Evolutionary conservation across 2,113 vertebrate species (phyloP), one percentile per base, ranked within the genome.

Genomic region (Siniperca knerii): DNA sequence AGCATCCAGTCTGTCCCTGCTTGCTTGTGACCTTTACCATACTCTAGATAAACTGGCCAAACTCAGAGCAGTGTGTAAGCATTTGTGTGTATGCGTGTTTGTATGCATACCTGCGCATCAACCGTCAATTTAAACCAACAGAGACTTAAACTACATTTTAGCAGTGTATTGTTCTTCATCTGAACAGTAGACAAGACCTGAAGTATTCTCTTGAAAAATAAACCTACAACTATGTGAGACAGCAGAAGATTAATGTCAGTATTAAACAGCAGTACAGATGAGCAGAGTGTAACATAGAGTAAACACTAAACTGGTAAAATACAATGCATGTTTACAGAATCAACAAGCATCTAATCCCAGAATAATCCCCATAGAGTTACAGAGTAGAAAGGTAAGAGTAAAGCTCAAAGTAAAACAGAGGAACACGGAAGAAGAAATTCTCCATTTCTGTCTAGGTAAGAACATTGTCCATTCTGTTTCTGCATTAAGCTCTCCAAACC

Each of bases 11-110:
- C 58, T 62, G 35, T 77, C 68, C 65, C 40, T 50, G 78, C 52
- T 75, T 46, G 69, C 21, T 20, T 82, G 42, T 84, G 86, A 92
- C 83, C 87, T 92, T 94, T 90, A 86, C 68, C 54, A n/a, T 87
- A 89, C 48, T 86, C 21, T 6, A 29, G 71, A 80, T 54, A 60
- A 33, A 46, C 5, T 40, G 52, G 35, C 62, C 77, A 54, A 73
- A 81, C 54, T 79, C 35, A 50, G 3, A 83, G 62, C 75, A 61
- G 23, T 40, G 65, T 73, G 23, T 35, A n/a, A 61, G 25, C 6
- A 9, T 44, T 16, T 77, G 44, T 84, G 52, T 40, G 46, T 50
- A 48, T 21, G 50, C 2, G 5, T 65, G 25, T 44, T 18, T 74
- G 73, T 71, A 42, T 37, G 66, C 13, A 67, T 16, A 52, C 9